phyloP scores from a whole-genome alignment of 2,113 vertebrate species.

The Nesogale talazaci region DNA sequence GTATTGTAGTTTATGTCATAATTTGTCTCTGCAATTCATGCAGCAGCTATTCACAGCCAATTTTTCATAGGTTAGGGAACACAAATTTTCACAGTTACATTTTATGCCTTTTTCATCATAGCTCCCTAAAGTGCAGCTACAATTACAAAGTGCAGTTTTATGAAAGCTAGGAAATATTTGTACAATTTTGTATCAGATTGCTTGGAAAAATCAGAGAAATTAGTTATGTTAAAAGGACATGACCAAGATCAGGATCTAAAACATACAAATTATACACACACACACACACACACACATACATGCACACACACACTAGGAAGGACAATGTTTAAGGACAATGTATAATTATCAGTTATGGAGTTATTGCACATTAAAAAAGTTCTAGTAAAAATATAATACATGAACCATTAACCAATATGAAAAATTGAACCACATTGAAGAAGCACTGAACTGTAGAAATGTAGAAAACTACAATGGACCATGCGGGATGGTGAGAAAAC shows the following conservation, averaged over 20 bases:
- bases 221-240: neutral
- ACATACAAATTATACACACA: too few relatives aligned
- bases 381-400: neutral
- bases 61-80: constrained; percentile 41
- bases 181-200: neutral
- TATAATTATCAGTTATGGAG: neutral
- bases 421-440: neutral
- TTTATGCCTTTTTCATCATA: constrained; percentile 39
- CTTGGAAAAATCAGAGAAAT: neutral
- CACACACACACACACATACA: too few relatives aligned
- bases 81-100: constrained; percentile 53
- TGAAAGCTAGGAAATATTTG: neutral
- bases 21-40: neutral
- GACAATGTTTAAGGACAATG: neutral
- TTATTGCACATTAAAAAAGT: neutral
- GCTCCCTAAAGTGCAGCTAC: constrained; percentile 50
- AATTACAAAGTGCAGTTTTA: constrained; percentile 44
- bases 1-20: constrained; percentile 19
- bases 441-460: fast-evolving
- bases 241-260: neutral
- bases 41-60: constrained; percentile 22
- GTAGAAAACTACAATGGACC: fast-evolving
- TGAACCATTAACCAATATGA: neutral
- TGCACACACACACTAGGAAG: neutral
- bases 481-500: neutral